Evolutionary conservation across 2,888 invertebrate species (phyloP), one percentile per base, ranked within the genome.

Genomic region (Petrolisthes manimaculis): DNA sequence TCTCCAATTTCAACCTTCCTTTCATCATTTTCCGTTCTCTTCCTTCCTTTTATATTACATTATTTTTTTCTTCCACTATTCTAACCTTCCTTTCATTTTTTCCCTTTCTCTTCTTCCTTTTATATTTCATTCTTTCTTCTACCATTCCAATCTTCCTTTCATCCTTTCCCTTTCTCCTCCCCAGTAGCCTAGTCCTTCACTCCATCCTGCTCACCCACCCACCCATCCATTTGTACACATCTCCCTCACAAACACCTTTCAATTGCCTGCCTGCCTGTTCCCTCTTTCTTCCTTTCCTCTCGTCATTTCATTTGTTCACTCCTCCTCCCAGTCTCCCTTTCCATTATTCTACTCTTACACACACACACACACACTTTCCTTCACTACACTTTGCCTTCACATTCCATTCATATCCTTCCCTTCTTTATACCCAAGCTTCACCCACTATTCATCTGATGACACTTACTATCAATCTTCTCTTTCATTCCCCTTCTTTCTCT

Each of bases 51-150:
- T 37, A 37, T 37, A 37, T 37, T 37, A n/a, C 37, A 37, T 37
- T 37, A n/a, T 37, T 37, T 37, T 37, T 37, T 37, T 37, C 2
- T 37, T 37, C 37, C 75, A n/a, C 75, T 2, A n/a, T 12, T 75
- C n/a, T 1, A n/a, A n/a, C 12, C 37, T 21, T n/a, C 4, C 77
- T 21, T 24, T 77, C 77, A 3, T 24, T 77, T 24, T 24, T 24
- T 77, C 37, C 77, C 77, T 37, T n/a, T 24, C 67, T 67, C 67
- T 67, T n/a, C n/a, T 67, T 67, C 12, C 67, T 67, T 67, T 67
- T 67, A 67, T 3, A 2, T n/a, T 67, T 1, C 14, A 12, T 67
- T n/a, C 3, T 67, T n/a, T 67, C 67, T 67, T n/a, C 14, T 3
- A 14, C 12, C 12, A 6, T 18, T 77, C 37, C 12, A 5, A 5